phyloP scores from a whole-genome alignment of 2,797 vertebrate species.

The Scarus forsteni region DNA sequence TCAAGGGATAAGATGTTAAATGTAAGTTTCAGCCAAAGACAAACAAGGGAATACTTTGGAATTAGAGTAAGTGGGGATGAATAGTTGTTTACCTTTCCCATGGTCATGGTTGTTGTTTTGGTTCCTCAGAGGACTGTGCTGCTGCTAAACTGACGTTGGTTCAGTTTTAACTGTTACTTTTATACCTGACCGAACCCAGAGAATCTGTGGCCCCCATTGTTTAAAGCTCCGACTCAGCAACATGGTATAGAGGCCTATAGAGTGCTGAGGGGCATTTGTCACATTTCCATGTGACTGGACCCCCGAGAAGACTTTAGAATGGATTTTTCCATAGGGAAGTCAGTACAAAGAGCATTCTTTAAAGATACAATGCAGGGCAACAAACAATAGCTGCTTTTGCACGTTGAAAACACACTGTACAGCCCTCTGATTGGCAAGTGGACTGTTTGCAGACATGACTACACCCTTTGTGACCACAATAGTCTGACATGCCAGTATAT shows the following conservation, averaged over 20 bases:
- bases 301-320: conserved; percentile 71
- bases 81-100: conserved; percentile 71
- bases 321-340: conserved; percentile 54
- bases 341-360: conserved; percentile 54
- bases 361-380: conserved; percentile 39
- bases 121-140: conserved; percentile 47
- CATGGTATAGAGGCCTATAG: conserved; percentile 74
- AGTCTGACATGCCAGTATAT: conserved; percentile 15
- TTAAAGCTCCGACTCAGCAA: conserved; percentile 71
- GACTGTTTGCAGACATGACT: conserved; percentile 16
- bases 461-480: conserved; percentile 18
- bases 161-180: conserved; percentile 75
- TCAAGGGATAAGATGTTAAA: not conserved
- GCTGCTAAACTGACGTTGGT: conserved; percentile 58
- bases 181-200: conserved; percentile 77
- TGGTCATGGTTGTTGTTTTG: conserved; percentile 47
- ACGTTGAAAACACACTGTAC: conserved; percentile 25
- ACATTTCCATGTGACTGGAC: conserved; percentile 63
- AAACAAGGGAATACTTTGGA: not conserved
- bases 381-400: conserved; percentile 49
- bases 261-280: conserved; percentile 59
- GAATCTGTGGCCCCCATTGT: conserved; percentile 72
- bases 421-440: conserved; percentile 10
- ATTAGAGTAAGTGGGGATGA: not conserved
- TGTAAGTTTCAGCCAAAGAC: not conserved